Evolutionary conservation across 2,888 invertebrate genomes (phyloP), one percentile per base, ranked within the genome.

Genomic region (Boloria selene): DNA sequence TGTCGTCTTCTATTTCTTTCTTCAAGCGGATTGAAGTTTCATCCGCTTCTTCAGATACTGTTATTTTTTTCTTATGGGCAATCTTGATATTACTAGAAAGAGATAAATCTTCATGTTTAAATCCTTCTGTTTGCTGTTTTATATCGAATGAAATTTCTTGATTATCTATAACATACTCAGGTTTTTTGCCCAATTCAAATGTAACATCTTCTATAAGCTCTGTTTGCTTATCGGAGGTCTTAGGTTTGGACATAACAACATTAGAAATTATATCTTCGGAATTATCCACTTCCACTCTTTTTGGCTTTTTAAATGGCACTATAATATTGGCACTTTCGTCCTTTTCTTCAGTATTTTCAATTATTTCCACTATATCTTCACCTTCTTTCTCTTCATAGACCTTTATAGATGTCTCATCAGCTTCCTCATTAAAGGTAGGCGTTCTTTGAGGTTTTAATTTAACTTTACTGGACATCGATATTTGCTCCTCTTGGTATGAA

Each of bases 401-500:
- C 75, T 94, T 93, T 50, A 97, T 95, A 1, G 95, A 95, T 68
- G 96, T 94, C 90, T 96, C 96, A 64, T 95, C 95, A 17, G 95
- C 93, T 86, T 96, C 96, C 87, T 97, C 97, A 13, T 93, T 94
- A 81, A 95, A 96, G 1, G 96, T 96, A 66, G 94, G 94, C 61
- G 95, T 95, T 72, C 94, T 94, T 63, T 93, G 94, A 77, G 95
- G 96, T 81, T 95, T 96, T 7, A 97, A 78, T 85, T 95, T 96
- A 0, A 97, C 95, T 85, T 96, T 97, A 66, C 96, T 96, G 3
- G 96, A 95, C 95, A 97, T 95, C 10, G 96, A 96, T 74, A 97
- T 95, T 87, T 97, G 96, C 91, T 97, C 97, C 87, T 97, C 97
- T 49, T 96, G 96, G 81, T 97, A 97, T 0, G 96, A 96, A 85